Conservation (phyloP, 2,888 invertebrate genomes). For the Agrypnus murinus region DNA sequence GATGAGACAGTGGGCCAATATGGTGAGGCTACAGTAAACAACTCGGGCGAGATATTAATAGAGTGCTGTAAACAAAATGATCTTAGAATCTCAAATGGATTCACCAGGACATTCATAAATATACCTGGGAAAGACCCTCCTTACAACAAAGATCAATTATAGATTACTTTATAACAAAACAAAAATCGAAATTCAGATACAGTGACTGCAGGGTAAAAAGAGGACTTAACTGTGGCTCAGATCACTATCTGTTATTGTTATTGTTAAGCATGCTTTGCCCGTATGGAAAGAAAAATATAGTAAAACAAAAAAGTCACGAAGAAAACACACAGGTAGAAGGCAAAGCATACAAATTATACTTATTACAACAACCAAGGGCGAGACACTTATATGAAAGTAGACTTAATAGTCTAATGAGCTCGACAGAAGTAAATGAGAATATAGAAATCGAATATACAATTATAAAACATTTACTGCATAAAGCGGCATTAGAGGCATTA, state of each 20-base stretch:
- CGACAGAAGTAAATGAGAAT: not conserved
- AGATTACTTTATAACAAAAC: constrained; percentile 3
- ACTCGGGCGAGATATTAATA: constrained; percentile 4
- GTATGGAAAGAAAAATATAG: not conserved
- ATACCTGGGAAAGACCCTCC: not conserved
- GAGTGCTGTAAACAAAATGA: constrained; percentile 3
- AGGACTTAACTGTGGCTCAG: constrained; percentile 4
- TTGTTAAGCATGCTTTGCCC: not conserved
- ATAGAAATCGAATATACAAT: not conserved
- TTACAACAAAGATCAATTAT: constrained; percentile 5
- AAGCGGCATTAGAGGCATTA: not conserved
- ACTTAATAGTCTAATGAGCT: not conserved
- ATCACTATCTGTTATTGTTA: not conserved
- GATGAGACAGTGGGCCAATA: constrained; percentile 1
- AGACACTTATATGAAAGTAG: constrained; percentile 6
- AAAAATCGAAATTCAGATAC: not conserved
- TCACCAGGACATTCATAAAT: not conserved
- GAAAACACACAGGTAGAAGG: not conserved
- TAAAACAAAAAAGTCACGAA: not conserved
- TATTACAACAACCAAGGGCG: constrained; percentile 6
- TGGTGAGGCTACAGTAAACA: not conserved
- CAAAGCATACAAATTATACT: constrained; percentile 9
- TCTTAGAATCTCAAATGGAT: not conserved
- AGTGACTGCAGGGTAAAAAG: not conserved
- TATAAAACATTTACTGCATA: not conserved